Conservation (phyloP, 2,797 vertebrate species). For the Protosalanx chinensis region DNA sequence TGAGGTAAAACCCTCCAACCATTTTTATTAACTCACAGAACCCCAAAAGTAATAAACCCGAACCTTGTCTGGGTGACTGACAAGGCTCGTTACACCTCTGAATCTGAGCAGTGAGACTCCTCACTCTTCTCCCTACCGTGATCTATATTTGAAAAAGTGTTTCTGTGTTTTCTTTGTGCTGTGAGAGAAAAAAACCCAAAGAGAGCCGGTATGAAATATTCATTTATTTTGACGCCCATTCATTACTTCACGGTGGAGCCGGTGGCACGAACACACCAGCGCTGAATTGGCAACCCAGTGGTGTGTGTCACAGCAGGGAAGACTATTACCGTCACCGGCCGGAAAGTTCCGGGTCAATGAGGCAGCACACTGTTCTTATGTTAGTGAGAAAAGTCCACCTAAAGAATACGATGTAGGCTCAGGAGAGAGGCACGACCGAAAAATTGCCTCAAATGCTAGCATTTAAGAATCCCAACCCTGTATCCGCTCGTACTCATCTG, state of each 20-base stretch:
- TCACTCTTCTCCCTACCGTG: constrained; percentile 27
- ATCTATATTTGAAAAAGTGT: constrained; percentile 36
- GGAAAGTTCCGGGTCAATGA: constrained; percentile 21
- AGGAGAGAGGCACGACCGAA: constrained; percentile 16
- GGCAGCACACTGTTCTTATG: neutral
- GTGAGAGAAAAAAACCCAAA: constrained; percentile 37
- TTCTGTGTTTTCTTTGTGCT: constrained; percentile 45
- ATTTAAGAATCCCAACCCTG: too few species aligned
- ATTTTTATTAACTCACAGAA: too few species aligned
- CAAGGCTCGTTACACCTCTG: too few species aligned
- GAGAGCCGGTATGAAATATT: constrained; percentile 62
- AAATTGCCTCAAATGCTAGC: constrained; percentile 7
- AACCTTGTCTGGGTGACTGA: too few species aligned
- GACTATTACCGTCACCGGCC: constrained; percentile 13
- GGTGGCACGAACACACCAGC: constrained; percentile 42
- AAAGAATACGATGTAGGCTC: too few species aligned
- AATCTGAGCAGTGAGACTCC: neutral
- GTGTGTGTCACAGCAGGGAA: constrained; percentile 28
- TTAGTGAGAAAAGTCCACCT: constrained; percentile 35
- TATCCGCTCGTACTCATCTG: too few species aligned
- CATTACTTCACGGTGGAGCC: constrained; percentile 21
- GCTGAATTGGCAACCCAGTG: constrained; percentile 21
- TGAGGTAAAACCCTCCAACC: too few species aligned
- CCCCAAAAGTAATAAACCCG: too few species aligned
- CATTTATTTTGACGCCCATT: constrained; percentile 37